Conservation (phyloP, 2,888 invertebrate species). For the Melieria picta region DNA sequence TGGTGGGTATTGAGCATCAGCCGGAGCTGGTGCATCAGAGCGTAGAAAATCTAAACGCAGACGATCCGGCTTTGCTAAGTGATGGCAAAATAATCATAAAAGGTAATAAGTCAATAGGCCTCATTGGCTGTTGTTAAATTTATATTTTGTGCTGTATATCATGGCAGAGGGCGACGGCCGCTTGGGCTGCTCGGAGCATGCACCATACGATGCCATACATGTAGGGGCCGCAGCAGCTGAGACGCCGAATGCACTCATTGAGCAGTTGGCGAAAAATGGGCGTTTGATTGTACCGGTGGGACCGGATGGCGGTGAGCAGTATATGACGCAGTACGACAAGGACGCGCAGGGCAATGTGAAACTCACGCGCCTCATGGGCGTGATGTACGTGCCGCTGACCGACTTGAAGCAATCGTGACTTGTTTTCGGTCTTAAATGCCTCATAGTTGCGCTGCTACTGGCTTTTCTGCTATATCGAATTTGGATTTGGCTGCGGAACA, state of each 20-base stretch:
- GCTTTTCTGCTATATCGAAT: conserved; percentile 49
- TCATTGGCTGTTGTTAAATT: background rate
- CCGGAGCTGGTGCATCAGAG: conserved; percentile 81
- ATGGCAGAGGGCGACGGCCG: conserved; percentile 88
- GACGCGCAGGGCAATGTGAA: conserved; percentile 79
- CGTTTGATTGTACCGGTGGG: conserved; percentile 92
- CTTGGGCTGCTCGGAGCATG: conserved; percentile 76
- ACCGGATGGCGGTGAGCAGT: conserved; percentile 85
- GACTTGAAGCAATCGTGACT: conserved; percentile 72
- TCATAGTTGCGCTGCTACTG: conserved; percentile 48
- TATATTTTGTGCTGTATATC: background rate
- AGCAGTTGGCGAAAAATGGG: conserved; percentile 72
- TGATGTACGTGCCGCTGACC: conserved; percentile 96
- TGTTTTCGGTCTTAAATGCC: conserved; percentile 45
- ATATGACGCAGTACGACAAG: conserved; percentile 92
- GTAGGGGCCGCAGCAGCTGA: conserved; percentile 89
- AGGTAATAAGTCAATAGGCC: conserved; percentile 67
- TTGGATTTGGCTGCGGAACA: conserved; percentile 43
- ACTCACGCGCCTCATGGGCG: conserved; percentile 87
- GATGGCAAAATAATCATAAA: conserved; percentile 76
- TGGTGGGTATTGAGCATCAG: conserved; percentile 93
- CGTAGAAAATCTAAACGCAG: conserved; percentile 78
- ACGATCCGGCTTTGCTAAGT: conserved; percentile 76
- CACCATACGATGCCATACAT: conserved; percentile 92
- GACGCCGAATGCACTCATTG: conserved; percentile 77